Evolutionary conservation across 2,888 invertebrate species (phyloP).

Genomic region (Spisula solida): DNA sequence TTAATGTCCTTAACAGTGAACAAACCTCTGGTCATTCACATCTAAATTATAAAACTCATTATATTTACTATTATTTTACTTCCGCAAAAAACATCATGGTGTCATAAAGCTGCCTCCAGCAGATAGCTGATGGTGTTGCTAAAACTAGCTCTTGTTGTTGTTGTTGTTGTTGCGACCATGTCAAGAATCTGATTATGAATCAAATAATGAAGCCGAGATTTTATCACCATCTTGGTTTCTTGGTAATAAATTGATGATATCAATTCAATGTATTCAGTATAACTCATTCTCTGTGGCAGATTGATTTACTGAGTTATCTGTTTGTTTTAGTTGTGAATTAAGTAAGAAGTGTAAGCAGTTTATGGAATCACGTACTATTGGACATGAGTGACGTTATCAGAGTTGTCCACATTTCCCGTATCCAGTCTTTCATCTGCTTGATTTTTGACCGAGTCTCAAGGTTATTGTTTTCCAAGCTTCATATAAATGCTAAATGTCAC

Average conservation of each 20-base stretch:
- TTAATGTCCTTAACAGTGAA: no score
- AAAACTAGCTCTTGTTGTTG: no score
- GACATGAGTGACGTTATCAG: background rate
- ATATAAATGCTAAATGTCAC: no score
- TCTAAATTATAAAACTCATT: no score
- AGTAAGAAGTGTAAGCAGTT: background rate
- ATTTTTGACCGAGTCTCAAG: background rate
- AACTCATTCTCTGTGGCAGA: background rate
- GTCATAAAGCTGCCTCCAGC: background rate
- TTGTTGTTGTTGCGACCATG: background rate
- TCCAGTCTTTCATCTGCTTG: background rate
- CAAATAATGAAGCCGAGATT: background rate
- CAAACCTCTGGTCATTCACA: no score
- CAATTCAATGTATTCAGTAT: no score
- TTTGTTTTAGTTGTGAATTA: conserved; percentile 3
- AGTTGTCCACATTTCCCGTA: background rate
- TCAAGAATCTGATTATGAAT: background rate
- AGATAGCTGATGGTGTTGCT: background rate
- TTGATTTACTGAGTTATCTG: background rate
- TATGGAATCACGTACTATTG: background rate
- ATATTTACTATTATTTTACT: background rate
- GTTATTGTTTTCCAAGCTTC: no score
- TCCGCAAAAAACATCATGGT: background rate
- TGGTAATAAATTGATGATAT: no score
- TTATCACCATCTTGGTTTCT: no score